Evolutionary conservation across 2,113 vertebrate genomes (phyloP).

Genomic region (Tetrax tetrax): DNA sequence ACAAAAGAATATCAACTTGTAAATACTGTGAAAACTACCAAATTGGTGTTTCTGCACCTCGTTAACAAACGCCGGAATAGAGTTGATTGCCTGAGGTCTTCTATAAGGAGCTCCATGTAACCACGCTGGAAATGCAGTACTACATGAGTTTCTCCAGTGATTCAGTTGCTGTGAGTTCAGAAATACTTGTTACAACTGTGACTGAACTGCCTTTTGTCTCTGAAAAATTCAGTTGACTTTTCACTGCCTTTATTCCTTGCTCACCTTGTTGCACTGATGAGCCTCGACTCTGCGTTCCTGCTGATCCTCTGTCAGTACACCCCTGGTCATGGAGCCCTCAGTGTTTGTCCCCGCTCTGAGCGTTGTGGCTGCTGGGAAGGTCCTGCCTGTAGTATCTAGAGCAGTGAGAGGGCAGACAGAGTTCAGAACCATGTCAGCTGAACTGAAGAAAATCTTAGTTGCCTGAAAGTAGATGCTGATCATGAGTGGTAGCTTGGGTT

Average conservation of each 20-base stretch:
- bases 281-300: not conserved
- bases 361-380: not conserved
- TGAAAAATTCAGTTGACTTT: not conserved
- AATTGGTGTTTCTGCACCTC: not conserved
- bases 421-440: not conserved
- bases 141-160: not conserved
- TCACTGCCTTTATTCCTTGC: not conserved
- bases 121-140: not conserved
- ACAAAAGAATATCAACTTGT: not conserved
- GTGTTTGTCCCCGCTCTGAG: fast-evolving
- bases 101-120: not conserved
- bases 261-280: not conserved
- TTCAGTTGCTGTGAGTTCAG: not conserved
- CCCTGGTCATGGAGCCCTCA: too few species aligned
- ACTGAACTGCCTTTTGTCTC: not conserved
- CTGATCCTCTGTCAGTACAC: not conserved
- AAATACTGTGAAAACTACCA: not conserved
- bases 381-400: not conserved
- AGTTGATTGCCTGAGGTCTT: not conserved
- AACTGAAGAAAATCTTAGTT: not conserved
- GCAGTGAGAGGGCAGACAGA: not conserved
- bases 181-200: not conserved
- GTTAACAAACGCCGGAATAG: not conserved
- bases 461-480: not conserved
- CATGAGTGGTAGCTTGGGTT: not conserved